phyloP scores from a whole-genome alignment of 1,140 invertebrate genomes.

The Pseudomyrmex gracilis region DNA sequence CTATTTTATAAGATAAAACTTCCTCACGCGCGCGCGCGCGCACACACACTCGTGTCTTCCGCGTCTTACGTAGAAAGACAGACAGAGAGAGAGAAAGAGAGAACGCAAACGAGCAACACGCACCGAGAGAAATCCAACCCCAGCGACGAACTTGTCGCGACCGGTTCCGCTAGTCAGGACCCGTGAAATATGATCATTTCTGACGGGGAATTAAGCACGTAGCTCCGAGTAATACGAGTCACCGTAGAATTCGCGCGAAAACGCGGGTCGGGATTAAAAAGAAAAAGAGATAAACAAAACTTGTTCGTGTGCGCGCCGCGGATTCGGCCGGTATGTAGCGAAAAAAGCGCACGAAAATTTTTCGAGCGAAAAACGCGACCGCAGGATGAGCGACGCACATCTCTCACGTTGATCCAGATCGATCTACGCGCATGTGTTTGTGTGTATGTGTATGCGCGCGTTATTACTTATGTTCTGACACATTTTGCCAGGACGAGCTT shows the following conservation, averaged over 20 bases:
- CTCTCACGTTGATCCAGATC: conserved; percentile 57
- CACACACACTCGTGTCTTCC: conserved; percentile 17
- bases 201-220: conserved; percentile 64
- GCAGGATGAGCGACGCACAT: conserved; percentile 7
- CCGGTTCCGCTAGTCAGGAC: conserved; percentile 63
- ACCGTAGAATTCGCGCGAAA: conserved; percentile 26
- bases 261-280: conserved; percentile 21
- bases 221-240: conserved; percentile 57
- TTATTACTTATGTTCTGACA: conserved; percentile 51
- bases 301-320: background rate
- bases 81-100: no score
- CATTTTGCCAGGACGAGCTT: conserved; percentile 51
- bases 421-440: conserved; percentile 11
- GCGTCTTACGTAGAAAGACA: conserved; percentile 12
- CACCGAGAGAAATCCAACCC: conserved; percentile 46
- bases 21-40: conserved; percentile 4
- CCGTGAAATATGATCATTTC: conserved; percentile 70
- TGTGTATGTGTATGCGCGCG: background rate
- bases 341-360: conserved; percentile 48
- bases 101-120: background rate
- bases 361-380: background rate
- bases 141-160: conserved; percentile 65
- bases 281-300: background rate
- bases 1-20: conserved; percentile 58
- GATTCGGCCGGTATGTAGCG: conserved; percentile 6